These are phyloP conservation scores for Centropus bengalensis DNA, from an alignment of 2,113 vertebrate species.

Conservation along the genomic window DNA sequence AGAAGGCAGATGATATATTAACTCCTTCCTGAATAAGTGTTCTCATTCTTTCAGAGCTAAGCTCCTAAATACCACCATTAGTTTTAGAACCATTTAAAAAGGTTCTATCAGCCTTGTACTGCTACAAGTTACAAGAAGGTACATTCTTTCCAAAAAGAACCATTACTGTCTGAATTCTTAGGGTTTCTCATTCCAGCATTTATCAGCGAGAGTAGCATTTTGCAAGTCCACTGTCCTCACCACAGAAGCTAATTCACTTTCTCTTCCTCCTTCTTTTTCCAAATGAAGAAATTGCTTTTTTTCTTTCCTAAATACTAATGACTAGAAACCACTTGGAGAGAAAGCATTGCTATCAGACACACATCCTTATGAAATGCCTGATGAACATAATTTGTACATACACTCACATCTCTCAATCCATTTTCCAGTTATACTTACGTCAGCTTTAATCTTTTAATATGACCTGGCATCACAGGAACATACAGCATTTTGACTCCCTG, in stretches of 20 bases:
- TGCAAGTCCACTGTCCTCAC: background rate
- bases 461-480: conserved; percentile 97
- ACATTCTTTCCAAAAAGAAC: background rate
- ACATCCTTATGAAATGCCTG: background rate
- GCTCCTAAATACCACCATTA: background rate
- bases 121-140: background rate
- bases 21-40: background rate
- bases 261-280: background rate
- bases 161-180: background rate
- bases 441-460: conserved; percentile 93
- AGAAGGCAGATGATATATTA: background rate
- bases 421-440: conserved; percentile 83
- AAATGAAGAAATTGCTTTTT: background rate
- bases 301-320: background rate
- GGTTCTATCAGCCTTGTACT: background rate
- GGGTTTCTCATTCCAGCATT: background rate
- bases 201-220: background rate
- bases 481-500: conserved; percentile 99
- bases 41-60: background rate
- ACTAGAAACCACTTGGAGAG: background rate
- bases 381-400: background rate
- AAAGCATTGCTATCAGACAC: background rate
- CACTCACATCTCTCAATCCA: background rate
- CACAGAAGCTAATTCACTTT: background rate
- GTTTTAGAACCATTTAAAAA: background rate